Evolutionary conservation across 2,888 invertebrate genomes (phyloP), one percentile per base, ranked within the genome.

Genomic region (Ceramica pisi): DNA sequence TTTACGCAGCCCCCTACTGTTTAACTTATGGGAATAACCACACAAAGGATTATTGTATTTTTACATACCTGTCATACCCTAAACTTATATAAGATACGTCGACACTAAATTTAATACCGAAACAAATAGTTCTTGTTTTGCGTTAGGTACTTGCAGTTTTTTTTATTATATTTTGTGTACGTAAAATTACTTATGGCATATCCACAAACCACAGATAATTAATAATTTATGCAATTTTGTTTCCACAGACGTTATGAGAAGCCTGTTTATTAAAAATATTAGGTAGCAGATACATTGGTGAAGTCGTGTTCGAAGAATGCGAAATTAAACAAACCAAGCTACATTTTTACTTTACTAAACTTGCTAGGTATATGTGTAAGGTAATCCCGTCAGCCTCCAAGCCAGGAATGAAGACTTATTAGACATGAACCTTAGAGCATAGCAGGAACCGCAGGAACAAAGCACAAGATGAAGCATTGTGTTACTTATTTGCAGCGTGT

Each of bases 61-160:
- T 16, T 16, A 73, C 73, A 19, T 79, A 79, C 73, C 80, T 60
- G 53, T 73, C 53, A 48, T 60, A 38, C 19, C 23, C 16, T 14
- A 12, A 41, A 53, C 21, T 16, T 31, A 41, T 31, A 23, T n/a
- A n/a, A 41, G 16, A 35, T 44, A 35, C n/a, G 67, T 67, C 35
- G 44, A 31, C 26, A 19, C n/a, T 56, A 38, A 57, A 35, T 2
- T 26, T 26, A n/a, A 50, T 23, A 50, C 16, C 5, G 1, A 16
- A 35, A 26, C 8, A 21, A 19, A 38, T n/a, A 21, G 21, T n/a
- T 51, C 5, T 16, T n/a, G 10, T 23, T 23, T 46, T 26, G 21
- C 6, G n/a, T 59, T 44, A n/a, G n/a, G n/a, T n/a, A 35, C 12
- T 31, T 41, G 5, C 6, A 19, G 3, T 1, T 61, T 79, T 67